Conservation (phyloP, 2,797 vertebrate species). For the Lacerta bilineata region DNA sequence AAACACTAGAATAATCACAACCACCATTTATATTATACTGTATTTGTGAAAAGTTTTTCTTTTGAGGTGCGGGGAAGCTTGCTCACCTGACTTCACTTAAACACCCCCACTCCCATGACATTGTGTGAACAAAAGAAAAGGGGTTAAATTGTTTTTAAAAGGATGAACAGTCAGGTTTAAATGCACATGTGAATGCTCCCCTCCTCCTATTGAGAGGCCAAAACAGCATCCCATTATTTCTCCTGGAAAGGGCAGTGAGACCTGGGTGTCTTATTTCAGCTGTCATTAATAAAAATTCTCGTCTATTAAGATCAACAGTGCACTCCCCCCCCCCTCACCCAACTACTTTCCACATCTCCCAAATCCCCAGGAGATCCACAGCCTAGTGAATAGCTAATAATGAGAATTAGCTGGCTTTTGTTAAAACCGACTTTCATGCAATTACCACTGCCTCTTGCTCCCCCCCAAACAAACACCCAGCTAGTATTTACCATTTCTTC, state of each 20-base stretch:
- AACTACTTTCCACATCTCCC: conserved; percentile 2
- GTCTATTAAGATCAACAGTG: conserved; percentile 6
- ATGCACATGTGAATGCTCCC: background rate
- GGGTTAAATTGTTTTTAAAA: background rate
- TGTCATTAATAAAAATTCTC: conserved; percentile 19
- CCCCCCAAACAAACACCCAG: conserved; percentile 26
- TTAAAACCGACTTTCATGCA: conserved; percentile 21
- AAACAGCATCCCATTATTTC: background rate
- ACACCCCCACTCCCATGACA: background rate
- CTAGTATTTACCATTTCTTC: conserved; percentile 40
- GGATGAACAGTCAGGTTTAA: conserved; percentile 9
- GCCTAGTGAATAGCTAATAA: conserved; percentile 26
- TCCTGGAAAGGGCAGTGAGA: conserved; percentile 1
- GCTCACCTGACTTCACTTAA: background rate
- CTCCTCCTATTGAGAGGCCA: background rate
- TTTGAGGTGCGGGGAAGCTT: no score
- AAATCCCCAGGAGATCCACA: conserved; percentile 30
- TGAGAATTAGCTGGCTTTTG: conserved; percentile 44
- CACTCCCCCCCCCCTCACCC: background rate
- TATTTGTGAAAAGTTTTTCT: background rate
- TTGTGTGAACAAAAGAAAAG: background rate
- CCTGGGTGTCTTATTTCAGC: conserved; percentile 23
- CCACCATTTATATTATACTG: no score
- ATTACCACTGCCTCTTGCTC: conserved; percentile 19
- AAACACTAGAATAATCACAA: no score